Conservation (phyloP, 2,797 vertebrate genomes). For the Dryobates pubescens region DNA sequence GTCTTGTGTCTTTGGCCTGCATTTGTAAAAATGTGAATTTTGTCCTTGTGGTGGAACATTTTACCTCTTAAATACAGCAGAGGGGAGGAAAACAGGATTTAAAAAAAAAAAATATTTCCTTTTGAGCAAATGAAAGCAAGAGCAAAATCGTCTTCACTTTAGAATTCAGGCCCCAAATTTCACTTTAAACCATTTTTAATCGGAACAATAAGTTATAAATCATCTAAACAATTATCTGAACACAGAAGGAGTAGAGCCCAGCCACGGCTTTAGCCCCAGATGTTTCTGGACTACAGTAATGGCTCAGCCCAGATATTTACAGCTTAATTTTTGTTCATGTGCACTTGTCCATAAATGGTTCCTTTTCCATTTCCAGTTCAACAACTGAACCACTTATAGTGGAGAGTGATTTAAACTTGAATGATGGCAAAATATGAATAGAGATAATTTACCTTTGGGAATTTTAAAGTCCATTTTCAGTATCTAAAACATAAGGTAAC, state of each 20-base stretch:
- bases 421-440: conserved; percentile 62
- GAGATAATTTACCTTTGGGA: conserved; percentile 71
- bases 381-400: conserved; percentile 66
- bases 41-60: conserved; percentile 57
- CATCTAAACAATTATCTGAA: conserved; percentile 79
- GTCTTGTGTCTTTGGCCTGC: conserved; percentile 18
- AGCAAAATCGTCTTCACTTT: conserved; percentile 72
- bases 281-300: conserved; percentile 80
- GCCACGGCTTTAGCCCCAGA: conserved; percentile 75
- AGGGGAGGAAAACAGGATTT: background rate
- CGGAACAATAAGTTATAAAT: conserved; percentile 78
- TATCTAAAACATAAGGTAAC: conserved; percentile 47
- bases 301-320: conserved; percentile 81
- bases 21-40: conserved; percentile 40
- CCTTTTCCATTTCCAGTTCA: conserved; percentile 75
- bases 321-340: conserved; percentile 82
- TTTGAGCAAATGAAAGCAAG: conserved; percentile 41
- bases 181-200: conserved; percentile 78
- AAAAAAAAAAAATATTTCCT: background rate
- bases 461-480: conserved; percentile 60
- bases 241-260: conserved; percentile 68
- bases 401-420: conserved; percentile 69
- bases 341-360: conserved; percentile 79
- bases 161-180: conserved; percentile 73
- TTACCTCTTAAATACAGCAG: conserved; percentile 17